Conservation (phyloP, 2,888 invertebrate species). For the Ichneumoninae sp. region DNA sequence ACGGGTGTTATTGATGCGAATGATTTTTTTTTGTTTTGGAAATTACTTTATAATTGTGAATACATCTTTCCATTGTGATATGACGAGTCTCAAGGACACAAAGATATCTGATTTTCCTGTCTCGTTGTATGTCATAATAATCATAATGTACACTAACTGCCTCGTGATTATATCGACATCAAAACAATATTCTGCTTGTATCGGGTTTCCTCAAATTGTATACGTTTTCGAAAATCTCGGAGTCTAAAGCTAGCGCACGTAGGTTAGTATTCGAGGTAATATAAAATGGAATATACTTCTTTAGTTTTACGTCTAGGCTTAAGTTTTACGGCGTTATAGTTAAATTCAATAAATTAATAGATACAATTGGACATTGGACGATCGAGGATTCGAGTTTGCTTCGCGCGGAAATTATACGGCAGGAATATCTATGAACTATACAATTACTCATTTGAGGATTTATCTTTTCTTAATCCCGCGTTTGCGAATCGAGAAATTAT, state of each 20-base stretch:
- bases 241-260: conserved; percentile 73
- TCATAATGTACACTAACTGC: no score
- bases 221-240: conserved; percentile 74
- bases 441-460: conserved; percentile 10
- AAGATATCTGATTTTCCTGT: background rate
- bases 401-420: conserved; percentile 26
- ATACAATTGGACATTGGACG: conserved; percentile 61
- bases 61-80: conserved; percentile 42
- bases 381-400: conserved; percentile 57
- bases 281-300: conserved; percentile 76
- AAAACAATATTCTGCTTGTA: background rate
- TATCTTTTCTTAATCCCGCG: conserved; percentile 4
- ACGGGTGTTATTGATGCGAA: background rate
- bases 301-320: conserved; percentile 48
- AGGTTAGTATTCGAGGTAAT: conserved; percentile 75
- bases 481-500: conserved; percentile 32
- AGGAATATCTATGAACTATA: conserved; percentile 25
- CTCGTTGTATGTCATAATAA: background rate
- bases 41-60: conserved; percentile 14
- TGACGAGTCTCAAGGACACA: conserved; percentile 33
- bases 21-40: background rate
- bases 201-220: background rate
- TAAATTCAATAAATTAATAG: conserved; percentile 41
- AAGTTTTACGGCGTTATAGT: conserved; percentile 44
- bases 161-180: conserved; percentile 7